Evolutionary conservation across 2,113 vertebrate genomes (phyloP).

Genomic region (Limanda limanda): DNA sequence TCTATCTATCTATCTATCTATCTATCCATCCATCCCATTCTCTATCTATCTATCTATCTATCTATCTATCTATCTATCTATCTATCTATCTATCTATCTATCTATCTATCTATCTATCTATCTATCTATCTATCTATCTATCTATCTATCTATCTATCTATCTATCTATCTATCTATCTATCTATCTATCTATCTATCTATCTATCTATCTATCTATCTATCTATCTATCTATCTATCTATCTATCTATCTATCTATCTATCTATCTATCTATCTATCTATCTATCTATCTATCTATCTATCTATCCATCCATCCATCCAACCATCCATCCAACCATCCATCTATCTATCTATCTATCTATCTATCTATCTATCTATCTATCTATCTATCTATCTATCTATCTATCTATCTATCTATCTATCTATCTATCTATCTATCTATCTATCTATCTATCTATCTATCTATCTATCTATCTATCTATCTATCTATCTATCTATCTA

Average conservation of each 20-base stretch:
- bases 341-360: conserved; percentile 3
- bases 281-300: no score
- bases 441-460: no score
- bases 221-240: no score
- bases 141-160: background rate
- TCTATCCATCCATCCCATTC: no score
- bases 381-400: no score
- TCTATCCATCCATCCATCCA: no score
- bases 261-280: conserved; percentile 10
- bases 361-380: background rate
- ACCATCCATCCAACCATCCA: no score
- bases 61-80: conserved; percentile 11
- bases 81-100: background rate
- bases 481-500: conserved; percentile 10
- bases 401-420: background rate
- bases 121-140: conserved; percentile 3
- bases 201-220: conserved; percentile 8
- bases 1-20: background rate
- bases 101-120: no score
- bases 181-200: background rate
- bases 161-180: no score
- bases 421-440: conserved; percentile 8
- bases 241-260: background rate
- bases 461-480: background rate
- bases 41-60: no score